Evolutionary conservation across 2,797 vertebrate species (phyloP), one percentile per base, ranked within the genome.

Genomic region (Alectoris magna): DNA sequence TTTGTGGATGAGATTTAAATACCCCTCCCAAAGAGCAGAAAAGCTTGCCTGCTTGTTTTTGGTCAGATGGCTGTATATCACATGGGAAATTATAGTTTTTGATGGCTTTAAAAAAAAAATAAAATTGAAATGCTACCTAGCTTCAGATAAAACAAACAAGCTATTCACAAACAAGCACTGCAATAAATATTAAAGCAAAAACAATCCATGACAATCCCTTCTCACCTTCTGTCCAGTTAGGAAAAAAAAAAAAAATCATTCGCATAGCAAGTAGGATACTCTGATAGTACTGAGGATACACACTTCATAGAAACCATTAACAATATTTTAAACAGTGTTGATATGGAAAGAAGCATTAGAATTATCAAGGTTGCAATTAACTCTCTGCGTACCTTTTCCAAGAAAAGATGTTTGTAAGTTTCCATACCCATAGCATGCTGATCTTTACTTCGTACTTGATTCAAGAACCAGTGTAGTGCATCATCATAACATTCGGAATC

Each of bases 391-490:
- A 99, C 99, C 98, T 99, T 99, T 97, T 99, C 99, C 94, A 99
- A 97, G 96, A 99, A 99, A 68, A 99, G 99, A 95, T 99, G 99
- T 55, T 99, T 99, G 96, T 99, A 99, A 10, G 99, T 99, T 98
- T 99, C 99, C 99, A 99, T 99, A 83, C 99, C 99, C 99, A 99
- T 99, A 4, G 99, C 99, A n/a, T 99, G 99, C 95, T 99, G 99
- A 97, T 99, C 99, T 97, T 99, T 99, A 97, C 99, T 99, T 97
- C 99, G 98, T 79, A 99, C 99, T 98, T 99, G 99, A 92, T 99
- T 99, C 96, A 99, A 98, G 97, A 99, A 99, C 99, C 99, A 99
- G 93, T 99, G 99, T 72, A 99, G 98, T 6, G 99, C 99, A 92
- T 99, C 99, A 39, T 99, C 99, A 0, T 99, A 99, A 94, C 99